These are phyloP conservation scores for Dolomedes plantarius DNA, from an alignment of 2,888 invertebrate species.

Conservation along the genomic window DNA sequence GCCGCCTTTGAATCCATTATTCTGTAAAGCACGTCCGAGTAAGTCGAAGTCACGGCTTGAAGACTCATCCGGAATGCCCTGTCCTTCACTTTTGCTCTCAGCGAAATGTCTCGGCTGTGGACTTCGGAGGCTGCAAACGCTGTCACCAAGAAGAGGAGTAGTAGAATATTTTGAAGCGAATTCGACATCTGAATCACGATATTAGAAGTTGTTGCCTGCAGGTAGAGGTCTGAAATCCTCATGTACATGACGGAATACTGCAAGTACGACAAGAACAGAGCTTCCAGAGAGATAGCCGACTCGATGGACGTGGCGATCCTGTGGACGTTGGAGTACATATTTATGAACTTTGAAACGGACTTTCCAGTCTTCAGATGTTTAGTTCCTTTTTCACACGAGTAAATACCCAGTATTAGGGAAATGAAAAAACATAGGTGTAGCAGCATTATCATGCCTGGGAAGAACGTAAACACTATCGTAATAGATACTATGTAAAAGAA, in stretches of 20 bases:
- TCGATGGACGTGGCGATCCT: not conserved
- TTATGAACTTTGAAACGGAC: not conserved
- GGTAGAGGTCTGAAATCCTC: not conserved
- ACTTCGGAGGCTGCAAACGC: not conserved
- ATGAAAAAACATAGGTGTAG: not conserved
- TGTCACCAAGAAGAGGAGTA: not conserved
- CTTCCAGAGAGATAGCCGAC: not conserved
- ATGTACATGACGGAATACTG: not conserved
- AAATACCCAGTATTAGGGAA: not conserved
- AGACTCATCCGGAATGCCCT: not conserved
- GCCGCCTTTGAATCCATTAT: not conserved
- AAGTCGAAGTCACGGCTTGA: not conserved
- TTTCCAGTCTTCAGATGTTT: not conserved
- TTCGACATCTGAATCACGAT: not conserved
- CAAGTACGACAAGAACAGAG: not conserved
- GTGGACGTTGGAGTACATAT: not conserved
- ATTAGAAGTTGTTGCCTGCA: not conserved
- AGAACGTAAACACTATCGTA: not conserved
- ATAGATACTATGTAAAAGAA: not conserved
- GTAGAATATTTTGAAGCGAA: not conserved
- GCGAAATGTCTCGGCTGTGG: not conserved
- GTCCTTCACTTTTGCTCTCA: not conserved
- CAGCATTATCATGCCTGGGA: not conserved
- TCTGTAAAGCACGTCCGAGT: not conserved
- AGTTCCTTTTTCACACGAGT: not conserved